These are phyloP conservation scores for Chymomyza caudatula DNA, from an alignment of 2,888 invertebrate species.

Conservation along the genomic window DNA sequence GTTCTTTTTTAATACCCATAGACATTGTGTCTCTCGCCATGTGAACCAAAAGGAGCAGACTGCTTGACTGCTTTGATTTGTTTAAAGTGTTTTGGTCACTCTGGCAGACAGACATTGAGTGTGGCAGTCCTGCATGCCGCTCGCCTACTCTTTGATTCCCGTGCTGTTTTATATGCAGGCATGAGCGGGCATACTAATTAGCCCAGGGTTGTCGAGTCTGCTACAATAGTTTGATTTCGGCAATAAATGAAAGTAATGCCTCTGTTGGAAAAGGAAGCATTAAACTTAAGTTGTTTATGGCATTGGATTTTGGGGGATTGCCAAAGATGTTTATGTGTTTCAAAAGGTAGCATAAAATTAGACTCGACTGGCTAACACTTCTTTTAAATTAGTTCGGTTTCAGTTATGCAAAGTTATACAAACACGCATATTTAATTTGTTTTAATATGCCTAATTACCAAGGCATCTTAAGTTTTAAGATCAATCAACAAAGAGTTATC, in stretches of 20 bases:
- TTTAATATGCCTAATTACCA: no score
- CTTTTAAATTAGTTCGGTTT: neutral
- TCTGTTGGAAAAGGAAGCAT: constrained; percentile 41
- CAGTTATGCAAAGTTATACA: no score
- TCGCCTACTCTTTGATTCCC: constrained; percentile 23
- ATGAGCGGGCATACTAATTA: constrained; percentile 71
- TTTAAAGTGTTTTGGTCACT: neutral
- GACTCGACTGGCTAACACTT: neutral
- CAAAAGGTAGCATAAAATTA: constrained; percentile 2
- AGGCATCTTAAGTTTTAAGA: no score
- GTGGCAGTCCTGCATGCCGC: constrained; percentile 47
- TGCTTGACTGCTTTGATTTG: constrained; percentile 54
- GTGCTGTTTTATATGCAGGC: constrained; percentile 63
- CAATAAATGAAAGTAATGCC: neutral
- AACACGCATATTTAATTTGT: no score
- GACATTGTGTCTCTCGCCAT: constrained; percentile 57
- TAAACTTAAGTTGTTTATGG: constrained; percentile 63
- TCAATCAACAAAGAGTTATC: no score
- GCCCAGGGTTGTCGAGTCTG: constrained; percentile 33
- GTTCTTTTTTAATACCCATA: constrained; percentile 37
- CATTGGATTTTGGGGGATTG: neutral
- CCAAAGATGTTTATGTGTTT: constrained; percentile 27
- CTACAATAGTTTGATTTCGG: neutral
- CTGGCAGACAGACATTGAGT: neutral
- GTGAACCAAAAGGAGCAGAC: constrained; percentile 42